Evolutionary conservation across 2,797 vertebrate genomes (phyloP).

Genomic region (Triplophysa bombifrons): DNA sequence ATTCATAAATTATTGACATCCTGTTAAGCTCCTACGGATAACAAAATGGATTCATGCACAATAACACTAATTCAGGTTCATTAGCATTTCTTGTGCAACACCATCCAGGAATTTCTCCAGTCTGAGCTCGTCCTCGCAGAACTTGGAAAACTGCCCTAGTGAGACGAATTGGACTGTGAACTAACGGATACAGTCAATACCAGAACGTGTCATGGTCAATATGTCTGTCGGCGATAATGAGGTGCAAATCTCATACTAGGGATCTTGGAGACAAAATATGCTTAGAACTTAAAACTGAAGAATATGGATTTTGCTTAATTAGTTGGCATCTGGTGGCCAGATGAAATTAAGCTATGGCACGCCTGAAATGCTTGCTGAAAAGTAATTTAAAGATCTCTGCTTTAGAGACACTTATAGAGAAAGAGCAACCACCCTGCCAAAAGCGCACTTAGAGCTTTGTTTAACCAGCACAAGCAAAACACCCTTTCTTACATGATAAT

Average conservation of each 20-base stretch:
- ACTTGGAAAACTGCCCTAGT: slow-evolving; percentile 20
- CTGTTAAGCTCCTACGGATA: slow-evolving; percentile 13
- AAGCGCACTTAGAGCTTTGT: slow-evolving; percentile 9
- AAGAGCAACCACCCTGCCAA: background rate
- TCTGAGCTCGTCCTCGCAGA: slow-evolving; percentile 3
- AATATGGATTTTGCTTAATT: background rate
- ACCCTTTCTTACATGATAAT: slow-evolving; percentile 1
- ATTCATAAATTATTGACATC: slow-evolving; percentile 23
- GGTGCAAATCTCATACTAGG: slow-evolving; percentile 1
- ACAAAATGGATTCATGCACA: slow-evolving; percentile 23
- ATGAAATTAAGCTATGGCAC: background rate
- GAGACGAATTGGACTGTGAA: slow-evolving; percentile 39
- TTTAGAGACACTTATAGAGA: slow-evolving; percentile 7
- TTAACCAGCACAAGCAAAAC: slow-evolving; percentile 9
- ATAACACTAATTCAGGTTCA: slow-evolving; percentile 15
- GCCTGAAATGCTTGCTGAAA: background rate
- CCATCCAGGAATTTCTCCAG: slow-evolving; percentile 18
- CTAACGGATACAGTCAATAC: slow-evolving; percentile 40
- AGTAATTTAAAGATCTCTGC: background rate
- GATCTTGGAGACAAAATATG: background rate
- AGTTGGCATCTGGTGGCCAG: background rate
- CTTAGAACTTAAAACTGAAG: background rate
- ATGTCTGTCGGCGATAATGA: slow-evolving; percentile 47
- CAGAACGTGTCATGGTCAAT: slow-evolving; percentile 38
- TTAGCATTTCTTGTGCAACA: slow-evolving; percentile 32